A percentile compares a stretch with the other conserved stretches of the same genome.
phyloP scores from a whole-genome alignment of 2,113 vertebrate species.

The Odontophorus gujanensis region DNA sequence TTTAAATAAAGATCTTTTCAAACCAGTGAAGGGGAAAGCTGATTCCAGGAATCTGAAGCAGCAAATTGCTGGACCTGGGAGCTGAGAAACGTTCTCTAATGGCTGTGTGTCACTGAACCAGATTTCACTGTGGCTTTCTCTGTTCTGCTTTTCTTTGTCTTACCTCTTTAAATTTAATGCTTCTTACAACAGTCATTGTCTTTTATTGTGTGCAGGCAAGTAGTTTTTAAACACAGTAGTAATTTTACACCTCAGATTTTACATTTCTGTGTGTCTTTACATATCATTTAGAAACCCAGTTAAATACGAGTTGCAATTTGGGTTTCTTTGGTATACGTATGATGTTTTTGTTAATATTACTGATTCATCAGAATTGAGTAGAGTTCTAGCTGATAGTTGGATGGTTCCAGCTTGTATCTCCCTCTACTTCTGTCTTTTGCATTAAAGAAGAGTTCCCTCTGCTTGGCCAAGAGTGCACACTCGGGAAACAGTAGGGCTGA shows the following conservation, averaged over 20 bases:
- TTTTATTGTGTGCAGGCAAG: neutral
- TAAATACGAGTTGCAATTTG: neutral
- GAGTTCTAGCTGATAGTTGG: neutral
- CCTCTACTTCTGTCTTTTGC: neutral
- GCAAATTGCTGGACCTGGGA: neutral
- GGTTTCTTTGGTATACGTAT: neutral
- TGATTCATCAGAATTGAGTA: neutral
- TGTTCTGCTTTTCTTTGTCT: neutral
- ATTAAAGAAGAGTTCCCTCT: neutral
- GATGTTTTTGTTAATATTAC: neutral
- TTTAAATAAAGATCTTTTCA: neutral
- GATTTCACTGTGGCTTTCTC: neutral
- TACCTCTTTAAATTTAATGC: neutral
- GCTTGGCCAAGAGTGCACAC: neutral
- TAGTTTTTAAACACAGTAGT: neutral
- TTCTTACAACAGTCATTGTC: neutral
- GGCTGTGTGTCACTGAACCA: neutral
- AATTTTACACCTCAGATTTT: neutral
- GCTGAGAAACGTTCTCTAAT: neutral
- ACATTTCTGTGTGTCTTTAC: fast-evolving
- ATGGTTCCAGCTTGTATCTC: neutral
- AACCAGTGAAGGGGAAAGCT: neutral
- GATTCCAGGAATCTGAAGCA: neutral
- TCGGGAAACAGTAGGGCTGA: neutral
- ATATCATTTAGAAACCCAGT: neutral